Conservation (phyloP, 2,113 vertebrate genomes). For the Spheniscus mendiculus region DNA sequence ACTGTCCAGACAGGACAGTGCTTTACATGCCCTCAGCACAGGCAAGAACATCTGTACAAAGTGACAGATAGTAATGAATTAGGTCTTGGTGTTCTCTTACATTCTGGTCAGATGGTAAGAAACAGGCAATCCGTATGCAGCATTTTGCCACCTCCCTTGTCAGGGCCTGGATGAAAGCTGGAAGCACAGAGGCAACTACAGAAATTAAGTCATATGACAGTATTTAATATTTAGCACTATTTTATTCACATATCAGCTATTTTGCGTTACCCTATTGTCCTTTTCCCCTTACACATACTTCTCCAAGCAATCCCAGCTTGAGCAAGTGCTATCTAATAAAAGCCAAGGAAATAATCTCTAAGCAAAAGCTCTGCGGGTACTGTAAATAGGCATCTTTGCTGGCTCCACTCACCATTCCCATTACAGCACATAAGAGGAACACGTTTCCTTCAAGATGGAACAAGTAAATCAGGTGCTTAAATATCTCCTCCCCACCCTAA, state of each 20-base stretch:
- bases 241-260: neutral
- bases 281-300: too few relatives aligned
- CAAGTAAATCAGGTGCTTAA: neutral
- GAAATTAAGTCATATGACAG: neutral
- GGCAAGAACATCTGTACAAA: neutral
- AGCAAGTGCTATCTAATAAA: neutral
- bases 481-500: neutral
- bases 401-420: neutral
- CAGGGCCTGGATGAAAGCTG: neutral
- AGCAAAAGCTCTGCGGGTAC: neutral
- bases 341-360: neutral
- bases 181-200: neutral
- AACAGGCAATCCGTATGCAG: accelerated
- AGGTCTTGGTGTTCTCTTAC: neutral
- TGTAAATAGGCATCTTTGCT: neutral
- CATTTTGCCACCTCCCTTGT: neutral
- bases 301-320: neutral
- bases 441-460: neutral
- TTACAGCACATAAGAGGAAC: neutral
- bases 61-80: neutral
- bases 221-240: neutral
- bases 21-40: neutral
- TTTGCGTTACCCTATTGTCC: neutral
- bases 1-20: neutral
- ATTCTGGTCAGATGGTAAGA: neutral